Evolutionary conservation across 2,888 invertebrate genomes (phyloP).

Genomic region (Ophraella communa): DNA sequence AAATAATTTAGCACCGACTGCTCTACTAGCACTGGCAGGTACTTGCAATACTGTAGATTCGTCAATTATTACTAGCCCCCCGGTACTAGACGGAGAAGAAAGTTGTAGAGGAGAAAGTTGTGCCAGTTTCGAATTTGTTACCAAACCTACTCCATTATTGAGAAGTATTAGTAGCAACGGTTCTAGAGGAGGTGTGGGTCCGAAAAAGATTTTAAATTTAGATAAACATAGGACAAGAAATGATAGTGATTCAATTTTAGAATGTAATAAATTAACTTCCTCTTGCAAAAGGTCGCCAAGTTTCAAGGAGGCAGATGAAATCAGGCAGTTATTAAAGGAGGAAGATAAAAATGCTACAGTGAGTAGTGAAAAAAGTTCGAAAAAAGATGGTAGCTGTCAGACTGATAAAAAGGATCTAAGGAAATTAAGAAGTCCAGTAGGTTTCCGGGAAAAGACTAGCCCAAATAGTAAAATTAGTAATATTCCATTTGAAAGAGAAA

Average conservation of each 20-base stretch:
- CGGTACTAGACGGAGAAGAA: constrained; percentile 69
- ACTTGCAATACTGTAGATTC: constrained; percentile 62
- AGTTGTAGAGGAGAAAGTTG: constrained; percentile 69
- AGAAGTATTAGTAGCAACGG: constrained; percentile 54
- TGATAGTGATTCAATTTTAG: constrained; percentile 57
- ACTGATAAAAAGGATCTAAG: constrained; percentile 70
- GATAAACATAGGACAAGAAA: constrained; percentile 54
- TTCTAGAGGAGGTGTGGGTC: constrained; percentile 21
- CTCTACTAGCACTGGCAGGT: constrained; percentile 62
- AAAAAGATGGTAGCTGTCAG: constrained; percentile 70
- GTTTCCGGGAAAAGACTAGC: constrained; percentile 48
- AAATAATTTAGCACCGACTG: constrained; percentile 64
- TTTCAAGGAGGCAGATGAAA: constrained; percentile 60
- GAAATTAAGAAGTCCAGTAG: constrained; percentile 54
- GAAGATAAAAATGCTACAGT: constrained; percentile 61
- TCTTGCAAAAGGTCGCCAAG: constrained; percentile 59
- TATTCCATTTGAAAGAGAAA: constrained; percentile 79
- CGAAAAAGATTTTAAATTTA: constrained; percentile 51
- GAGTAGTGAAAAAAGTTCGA: constrained; percentile 65
- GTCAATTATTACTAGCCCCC: constrained; percentile 61
- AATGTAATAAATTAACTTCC: constrained; percentile 57
- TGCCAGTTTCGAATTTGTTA: constrained; percentile 68
- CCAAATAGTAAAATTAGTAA: constrained; percentile 63
- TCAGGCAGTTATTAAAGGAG: constrained; percentile 53
- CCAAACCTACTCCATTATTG: constrained; percentile 50